phyloP scores from a whole-genome alignment of 2,113 vertebrate species.

The Phalacrocorax pelagicus region DNA sequence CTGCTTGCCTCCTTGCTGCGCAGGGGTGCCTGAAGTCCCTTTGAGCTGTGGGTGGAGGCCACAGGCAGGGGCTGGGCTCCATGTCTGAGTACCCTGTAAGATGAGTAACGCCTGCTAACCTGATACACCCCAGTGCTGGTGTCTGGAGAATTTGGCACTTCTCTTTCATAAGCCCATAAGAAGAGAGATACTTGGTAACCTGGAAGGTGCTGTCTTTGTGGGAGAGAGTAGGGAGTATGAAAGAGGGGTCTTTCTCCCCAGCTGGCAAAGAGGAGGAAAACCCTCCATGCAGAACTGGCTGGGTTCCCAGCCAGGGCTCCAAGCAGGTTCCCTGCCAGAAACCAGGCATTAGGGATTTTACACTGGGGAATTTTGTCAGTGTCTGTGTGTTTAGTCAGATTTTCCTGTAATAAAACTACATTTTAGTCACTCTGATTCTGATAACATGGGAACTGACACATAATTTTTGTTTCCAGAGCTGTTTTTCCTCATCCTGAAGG shows the following conservation, averaged over 20 bases:
- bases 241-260: not conserved
- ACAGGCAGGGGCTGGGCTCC: not conserved
- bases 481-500: not conserved
- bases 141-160: not conserved
- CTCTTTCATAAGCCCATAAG: accelerated
- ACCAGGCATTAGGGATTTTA: not conserved
- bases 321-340: not conserved
- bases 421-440: constrained; percentile 1
- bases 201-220: not conserved
- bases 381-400: constrained; percentile 33
- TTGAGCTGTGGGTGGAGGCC: not conserved
- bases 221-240: not conserved
- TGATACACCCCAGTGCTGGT: not conserved
- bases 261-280: not conserved
- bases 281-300: not conserved
- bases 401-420: constrained; percentile 39
- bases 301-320: not conserved
- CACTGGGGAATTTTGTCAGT: not conserved
- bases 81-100: accelerated
- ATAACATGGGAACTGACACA: constrained; percentile 11
- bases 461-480: not conserved
- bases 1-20: not conserved
- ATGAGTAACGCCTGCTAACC: not conserved
- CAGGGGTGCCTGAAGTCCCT: not conserved
- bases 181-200: not conserved